phyloP scores from a whole-genome alignment of 1,140 invertebrate genomes.

The Anastrepha ludens region DNA sequence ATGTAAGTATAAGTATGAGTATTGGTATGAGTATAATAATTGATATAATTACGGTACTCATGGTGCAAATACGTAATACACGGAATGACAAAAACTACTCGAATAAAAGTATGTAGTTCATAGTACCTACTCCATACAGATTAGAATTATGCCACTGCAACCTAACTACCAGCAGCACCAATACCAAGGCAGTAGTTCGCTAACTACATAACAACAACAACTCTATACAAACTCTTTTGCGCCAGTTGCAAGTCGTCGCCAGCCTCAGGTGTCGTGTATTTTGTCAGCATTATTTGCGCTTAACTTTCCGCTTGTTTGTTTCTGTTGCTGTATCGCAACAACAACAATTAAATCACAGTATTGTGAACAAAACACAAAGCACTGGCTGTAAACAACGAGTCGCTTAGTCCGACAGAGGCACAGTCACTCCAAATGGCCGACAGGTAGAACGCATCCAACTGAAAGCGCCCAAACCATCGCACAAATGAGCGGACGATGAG shows the following conservation, averaged over 20 bases:
- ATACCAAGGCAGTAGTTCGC: neutral
- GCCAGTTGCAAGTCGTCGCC: slow-evolving; percentile 19
- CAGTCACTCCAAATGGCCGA: slow-evolving; percentile 39
- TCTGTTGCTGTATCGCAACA: slow-evolving; percentile 21
- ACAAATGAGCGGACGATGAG: slow-evolving; percentile 39
- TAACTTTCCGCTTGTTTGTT: slow-evolving; percentile 58
- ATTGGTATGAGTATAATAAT: too few species aligned
- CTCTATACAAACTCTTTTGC: neutral
- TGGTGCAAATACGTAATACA: too few species aligned
- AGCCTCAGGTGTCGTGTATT: slow-evolving; percentile 56
- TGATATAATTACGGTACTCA: too few species aligned
- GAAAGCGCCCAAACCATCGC: slow-evolving; percentile 15
- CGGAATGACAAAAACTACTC: too few species aligned
- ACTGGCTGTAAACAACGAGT: neutral
- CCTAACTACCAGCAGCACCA: too few species aligned
- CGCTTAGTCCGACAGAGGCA: neutral
- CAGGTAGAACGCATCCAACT: slow-evolving; percentile 44
- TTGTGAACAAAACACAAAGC: neutral
- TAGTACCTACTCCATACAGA: too few species aligned
- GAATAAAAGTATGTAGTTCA: too few species aligned
- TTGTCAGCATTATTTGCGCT: slow-evolving; percentile 58
- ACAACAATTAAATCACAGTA: slow-evolving; percentile 27
- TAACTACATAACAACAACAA: slow-evolving; percentile 21
- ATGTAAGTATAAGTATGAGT: too few species aligned
- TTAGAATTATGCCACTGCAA: too few species aligned